phyloP scores from a whole-genome alignment of 1,140 invertebrate species.

The Gonioctena quinquepunctata region DNA sequence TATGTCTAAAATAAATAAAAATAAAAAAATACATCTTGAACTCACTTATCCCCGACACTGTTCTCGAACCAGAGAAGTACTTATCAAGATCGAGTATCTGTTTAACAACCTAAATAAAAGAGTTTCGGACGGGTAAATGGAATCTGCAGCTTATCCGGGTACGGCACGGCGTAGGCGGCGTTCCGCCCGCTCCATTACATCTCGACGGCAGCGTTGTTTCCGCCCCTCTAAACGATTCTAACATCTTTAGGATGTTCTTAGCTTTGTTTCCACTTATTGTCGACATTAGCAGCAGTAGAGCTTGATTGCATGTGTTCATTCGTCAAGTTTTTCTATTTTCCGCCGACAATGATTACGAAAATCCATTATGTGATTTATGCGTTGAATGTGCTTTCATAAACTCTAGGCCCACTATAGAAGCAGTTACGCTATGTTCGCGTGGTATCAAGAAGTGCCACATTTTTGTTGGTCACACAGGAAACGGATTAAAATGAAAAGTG shows the following conservation, averaged over 20 bases:
- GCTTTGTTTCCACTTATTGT: constrained; percentile 35
- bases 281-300: constrained; percentile 20
- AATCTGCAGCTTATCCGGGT: constrained; percentile 45
- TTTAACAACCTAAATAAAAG: constrained; percentile 52
- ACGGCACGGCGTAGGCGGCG: constrained; percentile 18
- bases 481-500: too few relatives aligned
- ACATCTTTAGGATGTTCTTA: constrained; percentile 42
- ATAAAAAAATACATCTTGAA: too few relatives aligned
- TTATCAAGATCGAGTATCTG: constrained; percentile 42
- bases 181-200: constrained; percentile 41
- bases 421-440: too few relatives aligned
- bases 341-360: too few relatives aligned
- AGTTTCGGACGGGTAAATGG: constrained; percentile 51
- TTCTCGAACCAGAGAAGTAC: constrained; percentile 1
- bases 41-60: constrained; percentile 1
- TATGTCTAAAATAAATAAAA: too few relatives aligned
- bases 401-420: too few relatives aligned
- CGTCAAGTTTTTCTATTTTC: background rate
- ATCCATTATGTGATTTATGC: too few relatives aligned
- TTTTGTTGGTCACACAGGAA: too few relatives aligned
- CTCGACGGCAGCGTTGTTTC: constrained; percentile 32
- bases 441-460: too few relatives aligned
- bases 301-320: background rate
- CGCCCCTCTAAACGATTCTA: constrained; percentile 41
- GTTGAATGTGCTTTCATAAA: too few relatives aligned